Evolutionary conservation across 2,888 invertebrate genomes (phyloP).

Genomic region (Arctia plantaginis): DNA sequence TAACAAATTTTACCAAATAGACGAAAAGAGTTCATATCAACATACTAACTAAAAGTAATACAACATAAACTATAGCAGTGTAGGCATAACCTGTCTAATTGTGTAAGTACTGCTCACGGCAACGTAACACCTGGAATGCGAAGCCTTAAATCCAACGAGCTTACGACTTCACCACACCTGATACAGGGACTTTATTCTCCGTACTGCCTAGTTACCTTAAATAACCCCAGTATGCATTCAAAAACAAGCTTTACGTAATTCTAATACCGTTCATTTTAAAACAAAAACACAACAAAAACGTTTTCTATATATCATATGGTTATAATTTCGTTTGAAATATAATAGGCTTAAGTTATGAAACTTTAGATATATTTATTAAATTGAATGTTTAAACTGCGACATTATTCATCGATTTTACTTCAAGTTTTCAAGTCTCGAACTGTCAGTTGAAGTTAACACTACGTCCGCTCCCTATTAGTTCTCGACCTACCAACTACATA

Average conservation of each 20-base stretch:
- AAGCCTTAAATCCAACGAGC: slow-evolving; percentile 64
- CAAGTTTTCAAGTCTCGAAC: slow-evolving; percentile 6
- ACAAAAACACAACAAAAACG: not conserved
- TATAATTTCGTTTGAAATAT: slow-evolving; percentile 1
- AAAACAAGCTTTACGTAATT: slow-evolving; percentile 32
- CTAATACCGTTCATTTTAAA: slow-evolving; percentile 2
- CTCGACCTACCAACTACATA: not conserved
- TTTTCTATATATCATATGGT: not conserved
- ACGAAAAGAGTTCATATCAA: slow-evolving; percentile 37
- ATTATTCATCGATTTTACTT: not conserved
- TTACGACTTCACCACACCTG: slow-evolving; percentile 62
- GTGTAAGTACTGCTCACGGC: slow-evolving; percentile 52
- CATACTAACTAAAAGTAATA: slow-evolving; percentile 24
- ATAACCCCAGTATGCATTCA: not conserved
- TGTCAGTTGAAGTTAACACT: not conserved
- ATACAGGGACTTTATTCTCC: slow-evolving; percentile 57
- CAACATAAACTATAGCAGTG: slow-evolving; percentile 54
- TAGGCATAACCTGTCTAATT: slow-evolving; percentile 48
- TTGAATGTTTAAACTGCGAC: not conserved
- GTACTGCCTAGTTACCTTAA: slow-evolving; percentile 20
- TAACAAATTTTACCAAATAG: not conserved
- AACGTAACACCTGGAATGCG: slow-evolving; percentile 64
- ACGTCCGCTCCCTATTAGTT: not conserved
- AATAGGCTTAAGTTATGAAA: slow-evolving; percentile 11
- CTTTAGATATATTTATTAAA: slow-evolving; percentile 6